Conservation (phyloP, 2,888 invertebrate genomes). For the Drosophila buzzatii region DNA sequence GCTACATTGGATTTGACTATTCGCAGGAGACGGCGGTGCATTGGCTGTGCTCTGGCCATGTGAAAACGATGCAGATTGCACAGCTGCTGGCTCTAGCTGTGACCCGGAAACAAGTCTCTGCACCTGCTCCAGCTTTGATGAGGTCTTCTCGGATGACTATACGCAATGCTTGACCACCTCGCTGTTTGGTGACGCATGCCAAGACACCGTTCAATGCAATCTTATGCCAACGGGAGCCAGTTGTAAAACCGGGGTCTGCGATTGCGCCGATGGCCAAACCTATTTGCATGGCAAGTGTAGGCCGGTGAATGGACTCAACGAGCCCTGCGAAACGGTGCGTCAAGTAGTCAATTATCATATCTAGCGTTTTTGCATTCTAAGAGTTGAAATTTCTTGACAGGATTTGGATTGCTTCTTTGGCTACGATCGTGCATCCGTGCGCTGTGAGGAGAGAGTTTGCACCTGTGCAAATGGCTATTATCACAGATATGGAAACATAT, state of each 20-base stretch:
- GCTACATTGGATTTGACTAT: not conserved
- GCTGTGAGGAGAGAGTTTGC: conserved; percentile 83
- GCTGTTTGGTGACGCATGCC: conserved; percentile 84
- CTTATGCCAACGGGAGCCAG: conserved; percentile 85
- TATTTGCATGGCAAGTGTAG: conserved; percentile 84
- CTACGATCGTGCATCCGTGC: conserved; percentile 84
- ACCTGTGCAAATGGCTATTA: conserved; percentile 85
- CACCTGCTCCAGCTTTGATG: conserved; percentile 77
- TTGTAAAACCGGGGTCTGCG: conserved; percentile 85
- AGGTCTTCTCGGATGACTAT: conserved; percentile 81
- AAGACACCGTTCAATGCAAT: conserved; percentile 85
- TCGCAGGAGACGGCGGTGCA: conserved; percentile 65
- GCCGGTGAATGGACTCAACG: conserved; percentile 81
- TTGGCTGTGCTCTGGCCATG: conserved; percentile 83
- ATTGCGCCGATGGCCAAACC: conserved; percentile 84
- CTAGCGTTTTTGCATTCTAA: not conserved
- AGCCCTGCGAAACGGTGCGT: conserved; percentile 78
- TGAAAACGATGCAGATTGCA: conserved; percentile 79
- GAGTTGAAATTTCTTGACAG: conserved; percentile 41
- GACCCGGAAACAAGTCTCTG: conserved; percentile 71
- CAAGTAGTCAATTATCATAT: too few relatives aligned
- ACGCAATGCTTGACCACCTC: conserved; percentile 84
- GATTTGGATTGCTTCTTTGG: conserved; percentile 84
- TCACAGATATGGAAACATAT: conserved; percentile 85
- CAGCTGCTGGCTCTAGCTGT: conserved; percentile 80